Base-by-base conservation (phyloP, 1,140 invertebrate genomes). In the Copidosoma floridanum region DNA sequence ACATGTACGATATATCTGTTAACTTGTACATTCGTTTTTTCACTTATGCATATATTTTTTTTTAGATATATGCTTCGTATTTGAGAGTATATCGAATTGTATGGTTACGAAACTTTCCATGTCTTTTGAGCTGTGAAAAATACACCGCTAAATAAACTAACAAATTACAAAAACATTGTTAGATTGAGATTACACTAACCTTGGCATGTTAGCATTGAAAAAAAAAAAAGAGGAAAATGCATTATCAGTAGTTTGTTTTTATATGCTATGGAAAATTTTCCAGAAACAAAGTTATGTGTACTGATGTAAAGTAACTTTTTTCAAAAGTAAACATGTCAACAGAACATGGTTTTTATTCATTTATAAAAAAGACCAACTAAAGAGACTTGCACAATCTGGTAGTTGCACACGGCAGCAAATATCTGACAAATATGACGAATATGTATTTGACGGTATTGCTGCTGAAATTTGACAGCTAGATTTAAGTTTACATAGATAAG, bases 331-430 rank as follows among this genome's bases (percentile, higher is more conserved):
- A n/a, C n/a, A n/a, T n/a, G n/a, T n/a, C n/a, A n/a, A n/a, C n/a
- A n/a, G n/a, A n/a, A n/a, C n/a, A n/a, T n/a, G n/a, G n/a, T n/a
- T 16, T 21, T 18, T 38, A 57, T 14, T 21, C 4, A 57, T 38
- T 40, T 29, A 40, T 47, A 50, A 41, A 37, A 60, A 60, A 47
- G 37, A 54, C 43, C 41, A 60, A 59, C 24, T 23, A 53, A 60
- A 37, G 21, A 56, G 54, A 60, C 50, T 60, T 60, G 50, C 50
- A 60, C 51, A n/a, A n/a, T n/a, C n/a, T n/a, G n/a, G n/a, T n/a
- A n/a, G n/a, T n/a, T n/a, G n/a, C n/a, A n/a, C n/a, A n/a, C n/a
- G n/a, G n/a, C n/a, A n/a, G n/a, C n/a, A n/a, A n/a, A n/a, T n/a
- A n/a, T n/a, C n/a, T n/a, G n/a, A n/a, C n/a, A n/a, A n/a, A n/a